Evolutionary conservation across 2,888 invertebrate genomes (phyloP).

Genomic region (Idaea straminata): DNA sequence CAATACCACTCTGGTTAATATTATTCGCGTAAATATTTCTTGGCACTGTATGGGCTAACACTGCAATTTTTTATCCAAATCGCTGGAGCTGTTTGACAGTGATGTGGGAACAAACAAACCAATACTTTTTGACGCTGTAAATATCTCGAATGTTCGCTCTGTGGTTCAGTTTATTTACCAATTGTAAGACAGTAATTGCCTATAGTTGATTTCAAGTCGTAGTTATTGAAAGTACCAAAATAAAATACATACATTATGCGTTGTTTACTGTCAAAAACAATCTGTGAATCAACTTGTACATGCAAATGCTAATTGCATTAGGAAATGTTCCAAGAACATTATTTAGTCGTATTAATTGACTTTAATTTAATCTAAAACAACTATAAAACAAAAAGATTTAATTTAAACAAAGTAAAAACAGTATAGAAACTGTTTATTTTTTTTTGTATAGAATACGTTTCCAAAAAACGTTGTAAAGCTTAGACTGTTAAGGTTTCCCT

Average conservation of each 20-base stretch:
- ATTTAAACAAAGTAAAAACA: neutral
- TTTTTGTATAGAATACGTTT: too few species aligned
- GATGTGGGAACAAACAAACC: too few species aligned
- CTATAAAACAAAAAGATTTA: neutral
- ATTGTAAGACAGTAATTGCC: neutral
- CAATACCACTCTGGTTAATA: too few species aligned
- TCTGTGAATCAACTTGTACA: neutral
- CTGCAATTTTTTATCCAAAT: too few species aligned
- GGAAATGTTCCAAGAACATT: neutral
- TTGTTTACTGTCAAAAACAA: conserved; percentile 1
- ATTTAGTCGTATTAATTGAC: neutral
- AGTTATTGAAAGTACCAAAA: neutral
- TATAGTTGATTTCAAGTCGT: neutral
- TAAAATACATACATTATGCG: neutral
- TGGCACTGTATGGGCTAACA: too few species aligned
- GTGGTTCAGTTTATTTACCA: neutral
- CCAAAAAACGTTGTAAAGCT: too few species aligned
- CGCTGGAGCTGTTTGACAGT: too few species aligned
- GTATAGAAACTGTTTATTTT: neutral
- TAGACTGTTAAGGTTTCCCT: too few species aligned
- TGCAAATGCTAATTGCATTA: neutral
- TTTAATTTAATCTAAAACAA: neutral
- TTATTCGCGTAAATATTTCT: too few species aligned
- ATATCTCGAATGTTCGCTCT: too few species aligned
- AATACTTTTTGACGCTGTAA: too few species aligned